Evolutionary conservation across 2,888 invertebrate species (phyloP).

Genomic region (Ecdyonurus torrentis): DNA sequence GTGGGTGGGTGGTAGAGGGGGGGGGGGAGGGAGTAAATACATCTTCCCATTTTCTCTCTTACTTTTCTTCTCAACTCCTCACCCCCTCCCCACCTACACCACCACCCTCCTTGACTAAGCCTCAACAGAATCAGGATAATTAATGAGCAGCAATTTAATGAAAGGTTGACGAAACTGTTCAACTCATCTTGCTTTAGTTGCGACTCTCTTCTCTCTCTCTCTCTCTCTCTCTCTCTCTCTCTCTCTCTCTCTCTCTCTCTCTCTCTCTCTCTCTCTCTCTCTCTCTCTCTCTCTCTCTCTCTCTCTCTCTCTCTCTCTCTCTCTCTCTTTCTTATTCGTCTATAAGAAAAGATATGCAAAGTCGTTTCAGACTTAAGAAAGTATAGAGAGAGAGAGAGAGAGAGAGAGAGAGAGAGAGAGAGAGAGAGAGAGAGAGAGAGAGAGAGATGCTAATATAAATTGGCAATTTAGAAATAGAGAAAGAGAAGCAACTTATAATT

Average conservation of each 20-base stretch:
- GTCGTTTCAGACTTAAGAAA: too few species aligned
- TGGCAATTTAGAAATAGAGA: background rate
- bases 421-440: background rate
- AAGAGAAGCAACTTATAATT: background rate
- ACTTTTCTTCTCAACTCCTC: too few species aligned
- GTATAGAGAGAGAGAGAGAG: background rate
- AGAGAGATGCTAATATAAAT: constrained; percentile 1
- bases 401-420: constrained; percentile 1
- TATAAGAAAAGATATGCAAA: background rate
- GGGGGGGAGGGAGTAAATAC: background rate
- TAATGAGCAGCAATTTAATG: constrained; percentile 3
- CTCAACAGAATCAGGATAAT: constrained; percentile 1
- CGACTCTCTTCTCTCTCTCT: background rate
- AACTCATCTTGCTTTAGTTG: background rate
- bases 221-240: background rate
- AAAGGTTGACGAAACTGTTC: constrained; percentile 3
- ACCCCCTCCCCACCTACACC: background rate
- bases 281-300: background rate
- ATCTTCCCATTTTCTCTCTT: background rate
- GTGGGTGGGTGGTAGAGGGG: background rate
- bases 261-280: background rate
- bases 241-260: background rate
- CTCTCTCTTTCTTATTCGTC: background rate
- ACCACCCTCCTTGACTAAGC: background rate
- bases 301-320: background rate